A percentile compares a stretch with the other conserved stretches of the same genome.
These are phyloP conservation scores for Cotesia glomerata DNA, from an alignment of 1,140 invertebrate species.

Conservation along the genomic window DNA sequence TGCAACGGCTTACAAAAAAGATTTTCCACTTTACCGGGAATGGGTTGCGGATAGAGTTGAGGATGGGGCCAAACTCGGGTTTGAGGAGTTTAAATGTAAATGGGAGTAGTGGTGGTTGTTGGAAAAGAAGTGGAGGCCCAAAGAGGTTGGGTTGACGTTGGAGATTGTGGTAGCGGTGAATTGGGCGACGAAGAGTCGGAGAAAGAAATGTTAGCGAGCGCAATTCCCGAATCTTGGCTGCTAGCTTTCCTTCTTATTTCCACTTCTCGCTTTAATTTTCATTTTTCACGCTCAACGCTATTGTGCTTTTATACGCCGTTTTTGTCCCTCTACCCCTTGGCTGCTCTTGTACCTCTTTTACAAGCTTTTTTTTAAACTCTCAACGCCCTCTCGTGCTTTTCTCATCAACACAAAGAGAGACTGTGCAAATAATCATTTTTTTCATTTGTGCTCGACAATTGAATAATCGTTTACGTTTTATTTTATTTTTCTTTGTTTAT, in stretches of 20 bases:
- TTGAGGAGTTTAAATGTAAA: too few relatives aligned
- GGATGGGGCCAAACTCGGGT: background rate
- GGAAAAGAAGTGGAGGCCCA: too few relatives aligned
- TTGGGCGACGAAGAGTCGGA: background rate
- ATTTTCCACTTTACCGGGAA: constrained; percentile 50
- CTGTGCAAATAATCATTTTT: constrained; percentile 11
- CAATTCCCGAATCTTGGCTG: constrained; percentile 20
- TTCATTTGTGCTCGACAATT: constrained; percentile 15
- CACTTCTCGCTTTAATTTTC: constrained; percentile 30
- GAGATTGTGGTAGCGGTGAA: background rate
- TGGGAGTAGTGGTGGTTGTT: too few relatives aligned
- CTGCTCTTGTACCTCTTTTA: background rate
- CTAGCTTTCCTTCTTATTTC: constrained; percentile 25
- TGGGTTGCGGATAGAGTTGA: background rate
- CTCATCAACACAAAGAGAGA: background rate
- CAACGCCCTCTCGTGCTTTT: background rate
- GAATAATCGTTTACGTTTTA: background rate
- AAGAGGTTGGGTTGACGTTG: background rate
- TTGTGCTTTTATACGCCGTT: constrained; percentile 19
- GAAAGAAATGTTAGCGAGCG: constrained; percentile 16
- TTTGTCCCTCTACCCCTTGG: background rate
- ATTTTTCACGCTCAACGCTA: constrained; percentile 26
- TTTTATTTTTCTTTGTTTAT: too few relatives aligned
- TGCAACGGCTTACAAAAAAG: constrained; percentile 53
- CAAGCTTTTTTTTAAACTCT: background rate